A percentile compares a stretch with the other conserved stretches of the same genome.
phyloP scores from a whole-genome alignment of 2,888 invertebrate species.

The Neuroscelio doddi region DNA sequence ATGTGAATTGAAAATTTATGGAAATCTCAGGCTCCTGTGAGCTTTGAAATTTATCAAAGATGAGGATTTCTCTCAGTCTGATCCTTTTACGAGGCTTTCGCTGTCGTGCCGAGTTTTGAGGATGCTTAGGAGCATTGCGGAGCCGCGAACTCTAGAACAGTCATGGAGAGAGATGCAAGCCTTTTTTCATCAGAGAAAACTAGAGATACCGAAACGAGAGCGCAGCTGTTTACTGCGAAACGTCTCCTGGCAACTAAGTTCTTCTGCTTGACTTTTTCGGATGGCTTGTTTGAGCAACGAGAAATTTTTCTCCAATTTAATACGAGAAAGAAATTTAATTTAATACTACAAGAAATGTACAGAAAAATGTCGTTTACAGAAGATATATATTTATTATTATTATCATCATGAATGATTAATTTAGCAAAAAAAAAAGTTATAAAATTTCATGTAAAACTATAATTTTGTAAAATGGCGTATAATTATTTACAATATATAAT shows the following conservation, averaged over 20 bases:
- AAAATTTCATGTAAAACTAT: not conserved
- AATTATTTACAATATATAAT: not conserved
- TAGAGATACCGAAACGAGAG: not conserved
- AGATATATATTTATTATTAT: no score
- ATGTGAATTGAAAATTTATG: not conserved
- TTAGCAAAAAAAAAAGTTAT: not conserved
- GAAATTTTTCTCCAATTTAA: not conserved
- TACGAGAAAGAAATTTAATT: no score
- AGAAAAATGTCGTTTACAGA: no score
- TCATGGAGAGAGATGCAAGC: not conserved
- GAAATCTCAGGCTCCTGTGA: not conserved
- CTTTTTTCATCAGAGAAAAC: conserved; percentile 2
- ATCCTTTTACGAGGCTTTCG: conserved; percentile 2
- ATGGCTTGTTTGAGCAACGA: not conserved
- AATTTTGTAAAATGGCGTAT: no score
- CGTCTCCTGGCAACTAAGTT: not conserved
- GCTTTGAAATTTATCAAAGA: conserved; percentile 4
- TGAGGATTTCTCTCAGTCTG: not conserved
- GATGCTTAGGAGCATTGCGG: not conserved
- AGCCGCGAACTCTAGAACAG: not conserved
- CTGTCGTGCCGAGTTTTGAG: no score
- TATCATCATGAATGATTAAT: no score
- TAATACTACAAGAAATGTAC: no score
- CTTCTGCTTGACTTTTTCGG: not conserved
- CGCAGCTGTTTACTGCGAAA: not conserved